Evolutionary conservation across 2,888 invertebrate genomes (phyloP).

Genomic region (Andrena flavipes): DNA sequence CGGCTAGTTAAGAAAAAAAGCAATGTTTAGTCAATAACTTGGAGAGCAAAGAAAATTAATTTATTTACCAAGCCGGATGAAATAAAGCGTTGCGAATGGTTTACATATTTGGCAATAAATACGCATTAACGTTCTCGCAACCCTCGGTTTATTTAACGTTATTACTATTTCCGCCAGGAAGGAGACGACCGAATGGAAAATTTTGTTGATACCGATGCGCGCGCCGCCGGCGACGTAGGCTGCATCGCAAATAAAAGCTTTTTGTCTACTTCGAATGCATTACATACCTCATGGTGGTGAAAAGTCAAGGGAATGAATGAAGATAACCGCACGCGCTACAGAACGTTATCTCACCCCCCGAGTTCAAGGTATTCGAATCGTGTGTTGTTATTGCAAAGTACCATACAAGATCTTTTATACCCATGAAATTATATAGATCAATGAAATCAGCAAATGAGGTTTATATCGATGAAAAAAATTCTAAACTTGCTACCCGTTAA

Average conservation of each 20-base stretch:
- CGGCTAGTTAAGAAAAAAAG: background rate
- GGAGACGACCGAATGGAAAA: constrained; percentile 27
- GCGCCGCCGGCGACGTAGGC: constrained; percentile 13
- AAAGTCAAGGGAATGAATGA: constrained; percentile 67
- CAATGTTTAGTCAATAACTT: background rate
- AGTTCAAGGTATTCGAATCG: constrained; percentile 44
- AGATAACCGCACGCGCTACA: constrained; percentile 59
- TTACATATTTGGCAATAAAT: constrained; percentile 1
- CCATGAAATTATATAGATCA: background rate
- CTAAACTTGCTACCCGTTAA: too few species aligned
- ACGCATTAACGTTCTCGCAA: background rate
- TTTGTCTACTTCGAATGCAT: constrained; percentile 39
- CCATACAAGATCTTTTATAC: constrained; percentile 9
- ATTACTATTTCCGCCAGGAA: constrained; percentile 18
- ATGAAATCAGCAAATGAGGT: too few species aligned
- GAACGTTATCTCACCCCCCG: constrained; percentile 58
- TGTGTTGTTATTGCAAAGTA: constrained; percentile 49
- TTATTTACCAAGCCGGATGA: background rate
- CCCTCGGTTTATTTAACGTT: constrained; percentile 14
- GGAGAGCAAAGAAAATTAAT: background rate
- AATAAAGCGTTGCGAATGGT: background rate
- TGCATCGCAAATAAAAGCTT: constrained; percentile 46
- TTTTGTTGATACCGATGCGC: constrained; percentile 46
- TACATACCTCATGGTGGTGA: constrained; percentile 60
- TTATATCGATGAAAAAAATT: too few species aligned